These are phyloP conservation scores for Jacana jacana DNA, from an alignment of 2,113 vertebrate genomes.

Conservation along the genomic window DNA sequence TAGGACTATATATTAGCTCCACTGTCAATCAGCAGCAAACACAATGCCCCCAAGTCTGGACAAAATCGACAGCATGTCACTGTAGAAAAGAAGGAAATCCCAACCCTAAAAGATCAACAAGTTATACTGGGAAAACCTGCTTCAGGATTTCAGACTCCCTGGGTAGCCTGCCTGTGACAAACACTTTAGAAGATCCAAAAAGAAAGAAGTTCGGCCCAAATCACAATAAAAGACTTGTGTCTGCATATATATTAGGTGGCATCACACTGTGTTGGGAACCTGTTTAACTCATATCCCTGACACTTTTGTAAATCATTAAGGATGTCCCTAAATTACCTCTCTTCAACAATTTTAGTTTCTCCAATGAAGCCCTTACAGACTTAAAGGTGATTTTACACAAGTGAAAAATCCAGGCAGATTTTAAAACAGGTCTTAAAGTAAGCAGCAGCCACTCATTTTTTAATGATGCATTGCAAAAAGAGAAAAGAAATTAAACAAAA, in stretches of 20 bases:
- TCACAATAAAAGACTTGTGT: neutral
- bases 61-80: neutral
- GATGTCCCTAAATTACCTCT: neutral
- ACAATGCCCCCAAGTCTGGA: rapidly evolving
- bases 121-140: neutral
- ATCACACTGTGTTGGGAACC: neutral
- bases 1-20: neutral
- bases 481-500: neutral
- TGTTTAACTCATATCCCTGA: neutral
- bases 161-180: neutral
- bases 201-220: neutral
- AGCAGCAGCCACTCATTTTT: neutral
- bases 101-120: neutral
- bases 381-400: neutral
- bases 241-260: neutral
- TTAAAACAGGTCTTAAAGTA: neutral
- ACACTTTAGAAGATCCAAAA: neutral
- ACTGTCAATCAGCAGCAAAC: neutral
- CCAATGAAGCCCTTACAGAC: neutral
- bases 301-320: neutral
- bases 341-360: neutral
- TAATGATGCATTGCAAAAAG: neutral
- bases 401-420: neutral
- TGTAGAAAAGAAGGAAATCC: neutral
- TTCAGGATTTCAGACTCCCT: neutral